phyloP scores from a whole-genome alignment of 2,888 invertebrate species.

The Eristalinus aeneus region DNA sequence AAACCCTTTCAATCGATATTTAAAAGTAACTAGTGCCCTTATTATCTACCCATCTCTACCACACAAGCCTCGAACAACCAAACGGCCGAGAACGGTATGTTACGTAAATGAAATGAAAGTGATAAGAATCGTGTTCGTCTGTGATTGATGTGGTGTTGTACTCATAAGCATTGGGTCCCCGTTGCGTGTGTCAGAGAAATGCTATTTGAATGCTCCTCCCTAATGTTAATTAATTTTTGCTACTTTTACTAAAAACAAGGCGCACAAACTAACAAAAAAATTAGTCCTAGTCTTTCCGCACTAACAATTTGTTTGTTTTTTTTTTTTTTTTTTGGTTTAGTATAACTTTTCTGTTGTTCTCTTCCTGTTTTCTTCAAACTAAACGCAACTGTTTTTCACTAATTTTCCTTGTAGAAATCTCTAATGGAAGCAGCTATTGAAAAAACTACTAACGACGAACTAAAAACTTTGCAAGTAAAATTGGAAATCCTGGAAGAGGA shows the following conservation, averaged over 20 bases:
- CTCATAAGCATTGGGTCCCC: conserved; percentile 42
- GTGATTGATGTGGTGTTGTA: conserved; percentile 39
- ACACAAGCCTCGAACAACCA: conserved; percentile 30
- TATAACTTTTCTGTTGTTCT: conserved; percentile 8
- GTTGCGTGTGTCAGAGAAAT: conserved; percentile 17
- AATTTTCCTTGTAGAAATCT: conserved; percentile 80
- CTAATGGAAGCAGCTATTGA: conserved; percentile 82
- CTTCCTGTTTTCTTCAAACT: conserved; percentile 24
- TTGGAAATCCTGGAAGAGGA: conserved; percentile 83
- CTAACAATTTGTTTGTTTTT: conserved; percentile 19
- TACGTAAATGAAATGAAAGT: conserved; percentile 10
- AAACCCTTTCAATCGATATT: conserved; percentile 77
- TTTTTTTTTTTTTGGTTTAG: conserved; percentile 32
- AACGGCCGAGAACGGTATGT: conserved; percentile 56
- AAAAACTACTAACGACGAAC: conserved; percentile 81
- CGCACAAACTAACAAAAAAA: background rate
- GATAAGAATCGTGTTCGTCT: conserved; percentile 40
- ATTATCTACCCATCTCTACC: conserved; percentile 32
- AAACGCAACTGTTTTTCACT: conserved; percentile 65
- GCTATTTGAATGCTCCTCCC: conserved; percentile 12
- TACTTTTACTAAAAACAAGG: background rate
- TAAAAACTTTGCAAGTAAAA: conserved; percentile 83
- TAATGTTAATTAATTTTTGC: background rate
- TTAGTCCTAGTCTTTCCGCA: conserved; percentile 30
- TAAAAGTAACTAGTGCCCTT: conserved; percentile 72